Evolutionary conservation across 2,113 vertebrate species (phyloP).

Genomic region (Silurus asotus): DNA sequence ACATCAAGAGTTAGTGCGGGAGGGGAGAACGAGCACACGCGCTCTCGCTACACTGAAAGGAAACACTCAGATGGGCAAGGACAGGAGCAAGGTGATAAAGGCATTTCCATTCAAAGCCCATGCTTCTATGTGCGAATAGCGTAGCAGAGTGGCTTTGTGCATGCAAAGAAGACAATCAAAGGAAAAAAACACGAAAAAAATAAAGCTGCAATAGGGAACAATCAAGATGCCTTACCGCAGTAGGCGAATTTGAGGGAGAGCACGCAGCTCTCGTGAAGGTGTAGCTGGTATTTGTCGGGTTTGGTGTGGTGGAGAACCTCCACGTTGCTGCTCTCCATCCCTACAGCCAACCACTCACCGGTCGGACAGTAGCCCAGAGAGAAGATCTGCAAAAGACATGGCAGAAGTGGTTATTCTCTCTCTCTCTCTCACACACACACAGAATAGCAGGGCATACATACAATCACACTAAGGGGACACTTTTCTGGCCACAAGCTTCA

Average conservation of each 20-base stretch:
- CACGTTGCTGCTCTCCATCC: constrained; percentile 99
- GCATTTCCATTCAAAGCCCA: constrained; percentile 14
- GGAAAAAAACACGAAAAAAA: neutral
- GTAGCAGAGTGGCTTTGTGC: neutral
- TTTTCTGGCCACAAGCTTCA: neutral
- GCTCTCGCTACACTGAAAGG: constrained; percentile 10
- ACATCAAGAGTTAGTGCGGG: constrained; percentile 31
- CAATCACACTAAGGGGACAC: neutral
- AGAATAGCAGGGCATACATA: neutral
- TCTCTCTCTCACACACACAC: constrained; percentile 3
- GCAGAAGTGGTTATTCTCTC: neutral
- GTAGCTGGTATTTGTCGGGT: constrained; percentile 96
- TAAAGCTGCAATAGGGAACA: neutral
- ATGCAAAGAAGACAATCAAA: neutral
- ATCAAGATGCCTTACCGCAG: constrained; percentile 78
- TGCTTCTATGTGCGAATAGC: neutral
- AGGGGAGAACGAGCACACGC: constrained; percentile 4
- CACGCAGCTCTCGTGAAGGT: constrained; percentile 96
- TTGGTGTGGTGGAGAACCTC: constrained; percentile 96
- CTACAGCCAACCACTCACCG: constrained; percentile 94
- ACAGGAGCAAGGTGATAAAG: constrained; percentile 28
- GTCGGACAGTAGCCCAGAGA: constrained; percentile 96
- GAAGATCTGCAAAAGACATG: constrained; percentile 80
- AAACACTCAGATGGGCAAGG: constrained; percentile 24
- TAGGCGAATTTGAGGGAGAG: constrained; percentile 97